Conservation (phyloP, 2,797 vertebrate species). For the Threskiornis aethiopicus region DNA sequence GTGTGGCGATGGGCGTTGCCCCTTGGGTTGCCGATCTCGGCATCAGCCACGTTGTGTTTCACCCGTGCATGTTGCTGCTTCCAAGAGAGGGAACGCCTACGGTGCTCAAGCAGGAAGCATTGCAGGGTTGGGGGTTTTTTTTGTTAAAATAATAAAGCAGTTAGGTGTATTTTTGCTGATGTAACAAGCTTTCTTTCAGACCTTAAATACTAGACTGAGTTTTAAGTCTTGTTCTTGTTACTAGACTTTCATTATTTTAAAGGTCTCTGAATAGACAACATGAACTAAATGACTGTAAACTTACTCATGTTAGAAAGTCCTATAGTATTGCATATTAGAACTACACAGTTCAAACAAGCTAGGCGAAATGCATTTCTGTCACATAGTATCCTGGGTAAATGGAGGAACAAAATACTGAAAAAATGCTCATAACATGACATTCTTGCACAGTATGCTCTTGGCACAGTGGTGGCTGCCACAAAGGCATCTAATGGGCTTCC, state of each 20-base stretch:
- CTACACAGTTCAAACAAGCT: fast-evolving
- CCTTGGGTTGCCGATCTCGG: fast-evolving
- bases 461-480: constrained; percentile 87
- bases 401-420: not conserved
- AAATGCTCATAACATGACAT: fast-evolving
- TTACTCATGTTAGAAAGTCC: not conserved
- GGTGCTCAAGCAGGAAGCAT: fast-evolving
- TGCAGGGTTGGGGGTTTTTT: not conserved
- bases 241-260: fast-evolving
- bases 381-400: fast-evolving
- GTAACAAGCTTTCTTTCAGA: not conserved
- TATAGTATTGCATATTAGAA: fast-evolving
- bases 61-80: fast-evolving
- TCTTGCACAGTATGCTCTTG: constrained; percentile 83
- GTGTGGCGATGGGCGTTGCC: not conserved
- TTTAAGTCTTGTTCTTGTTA: not conserved
- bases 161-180: fast-evolving
- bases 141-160: not conserved
- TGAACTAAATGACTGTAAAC: not conserved
- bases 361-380: fast-evolving
- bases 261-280: fast-evolving
- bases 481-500: constrained; percentile 89
- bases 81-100: fast-evolving
- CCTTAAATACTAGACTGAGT: not conserved
- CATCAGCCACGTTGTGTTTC: fast-evolving